A percentile compares a stretch with the other conserved stretches of the same genome.
Conservation (phyloP, 2,113 vertebrate species). For the Baryphthengus martii region DNA sequence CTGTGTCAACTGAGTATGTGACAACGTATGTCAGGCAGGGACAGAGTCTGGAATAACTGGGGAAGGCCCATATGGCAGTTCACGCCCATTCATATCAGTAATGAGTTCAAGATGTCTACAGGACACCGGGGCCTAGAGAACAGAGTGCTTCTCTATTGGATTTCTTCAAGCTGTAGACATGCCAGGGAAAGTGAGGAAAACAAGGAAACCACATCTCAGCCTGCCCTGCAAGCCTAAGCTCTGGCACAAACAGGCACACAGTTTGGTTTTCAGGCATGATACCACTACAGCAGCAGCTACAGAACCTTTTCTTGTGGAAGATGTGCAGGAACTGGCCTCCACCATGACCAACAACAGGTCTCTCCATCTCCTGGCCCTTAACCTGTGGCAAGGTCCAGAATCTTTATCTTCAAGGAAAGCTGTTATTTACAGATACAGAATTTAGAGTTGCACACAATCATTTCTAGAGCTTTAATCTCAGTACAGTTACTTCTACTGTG, state of each 20-base stretch:
- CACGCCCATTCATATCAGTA: neutral
- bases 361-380: neutral
- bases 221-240: neutral
- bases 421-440: neutral
- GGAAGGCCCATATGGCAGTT: neutral
- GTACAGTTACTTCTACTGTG: neutral
- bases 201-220: neutral
- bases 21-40: neutral
- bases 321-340: neutral
- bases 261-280: neutral
- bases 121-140: neutral
- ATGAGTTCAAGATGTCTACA: neutral
- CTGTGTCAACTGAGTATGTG: neutral
- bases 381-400: neutral
- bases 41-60: neutral
- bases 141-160: neutral
- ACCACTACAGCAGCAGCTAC: neutral
- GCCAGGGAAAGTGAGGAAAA: neutral
- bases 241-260: neutral
- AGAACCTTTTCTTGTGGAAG: neutral
- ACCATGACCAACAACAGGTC: neutral
- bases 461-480: neutral
- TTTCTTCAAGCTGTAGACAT: neutral
- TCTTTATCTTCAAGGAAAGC: neutral
- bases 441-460: neutral